phyloP scores from a whole-genome alignment of 1,140 invertebrate genomes.

The Penaeus vannamei region DNA sequence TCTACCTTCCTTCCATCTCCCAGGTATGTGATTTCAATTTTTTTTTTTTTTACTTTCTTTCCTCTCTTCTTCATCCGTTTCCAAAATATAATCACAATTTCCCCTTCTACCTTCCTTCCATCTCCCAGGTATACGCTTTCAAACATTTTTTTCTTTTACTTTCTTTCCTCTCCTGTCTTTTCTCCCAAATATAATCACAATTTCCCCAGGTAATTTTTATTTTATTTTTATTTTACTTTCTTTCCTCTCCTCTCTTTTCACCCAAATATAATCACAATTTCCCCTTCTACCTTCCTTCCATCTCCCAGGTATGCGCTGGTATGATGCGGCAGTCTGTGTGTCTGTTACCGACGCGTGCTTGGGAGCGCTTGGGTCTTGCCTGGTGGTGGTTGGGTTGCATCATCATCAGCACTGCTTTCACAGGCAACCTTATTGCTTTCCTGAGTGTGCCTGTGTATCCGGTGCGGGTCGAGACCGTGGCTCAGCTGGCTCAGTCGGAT shows the following conservation, averaged over 20 bases:
- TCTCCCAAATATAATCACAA: too few relatives aligned
- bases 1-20: too few relatives aligned
- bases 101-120: too few relatives aligned
- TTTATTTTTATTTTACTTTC: neutral
- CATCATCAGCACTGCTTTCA: slow-evolving; percentile 58
- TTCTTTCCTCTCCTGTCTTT: too few relatives aligned
- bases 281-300: too few relatives aligned
- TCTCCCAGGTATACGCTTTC: too few relatives aligned
- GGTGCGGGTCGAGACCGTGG: slow-evolving; percentile 43
- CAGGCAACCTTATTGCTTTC: slow-evolving; percentile 56
- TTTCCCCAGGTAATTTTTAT: neutral
- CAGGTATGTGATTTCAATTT: too few relatives aligned
- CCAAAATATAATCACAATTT: too few relatives aligned
- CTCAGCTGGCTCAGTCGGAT: slow-evolving; percentile 46
- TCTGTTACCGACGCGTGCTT: neutral
- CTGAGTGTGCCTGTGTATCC: slow-evolving; percentile 57
- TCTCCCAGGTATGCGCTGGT: slow-evolving; percentile 2
- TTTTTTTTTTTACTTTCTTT: too few relatives aligned
- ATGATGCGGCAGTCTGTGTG: slow-evolving; percentile 14
- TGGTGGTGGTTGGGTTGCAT: slow-evolving; percentile 47
- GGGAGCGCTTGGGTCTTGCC: slow-evolving; percentile 47
- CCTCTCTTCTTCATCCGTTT: too few relatives aligned
- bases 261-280: too few relatives aligned
- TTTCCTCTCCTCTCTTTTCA: neutral
- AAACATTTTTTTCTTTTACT: too few relatives aligned